These are phyloP conservation scores for Ciconia maguari DNA, from an alignment of 2,113 vertebrate genomes.

Conservation along the genomic window DNA sequence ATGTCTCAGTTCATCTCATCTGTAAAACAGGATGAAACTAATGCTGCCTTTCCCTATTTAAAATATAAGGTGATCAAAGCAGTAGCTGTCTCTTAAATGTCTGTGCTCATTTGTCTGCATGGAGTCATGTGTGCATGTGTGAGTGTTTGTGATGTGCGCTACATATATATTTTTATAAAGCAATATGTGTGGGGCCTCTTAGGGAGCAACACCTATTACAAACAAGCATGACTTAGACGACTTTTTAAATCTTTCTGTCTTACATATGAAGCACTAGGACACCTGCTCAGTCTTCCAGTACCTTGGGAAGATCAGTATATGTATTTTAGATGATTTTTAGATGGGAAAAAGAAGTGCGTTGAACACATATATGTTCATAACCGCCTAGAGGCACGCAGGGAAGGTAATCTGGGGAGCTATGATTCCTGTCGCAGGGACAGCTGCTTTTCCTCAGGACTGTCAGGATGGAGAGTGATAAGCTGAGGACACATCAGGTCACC, in stretches of 20 bases:
- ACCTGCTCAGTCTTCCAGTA: neutral
- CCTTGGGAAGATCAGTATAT: neutral
- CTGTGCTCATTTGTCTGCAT: neutral
- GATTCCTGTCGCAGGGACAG: neutral
- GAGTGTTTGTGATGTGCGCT: neutral
- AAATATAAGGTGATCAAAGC: neutral
- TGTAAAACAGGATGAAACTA: neutral
- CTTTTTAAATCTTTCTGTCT: neutral
- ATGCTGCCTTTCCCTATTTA: neutral
- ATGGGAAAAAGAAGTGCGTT: accelerated
- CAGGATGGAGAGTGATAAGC: neutral
- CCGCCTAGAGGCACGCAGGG: neutral
- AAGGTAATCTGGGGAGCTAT: neutral
- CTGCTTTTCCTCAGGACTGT: neutral
- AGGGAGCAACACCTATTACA: neutral
- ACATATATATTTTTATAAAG: neutral
- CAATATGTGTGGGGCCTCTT: neutral
- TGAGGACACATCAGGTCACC: neutral
- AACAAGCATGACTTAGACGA: neutral
- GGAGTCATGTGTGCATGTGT: neutral
- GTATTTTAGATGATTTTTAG: neutral
- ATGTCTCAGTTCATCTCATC: neutral
- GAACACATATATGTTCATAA: neutral
- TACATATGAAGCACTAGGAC: neutral
- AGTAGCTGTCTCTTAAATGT: neutral